Conservation (phyloP, 2,888 invertebrate genomes). For the Drosophila dives region DNA sequence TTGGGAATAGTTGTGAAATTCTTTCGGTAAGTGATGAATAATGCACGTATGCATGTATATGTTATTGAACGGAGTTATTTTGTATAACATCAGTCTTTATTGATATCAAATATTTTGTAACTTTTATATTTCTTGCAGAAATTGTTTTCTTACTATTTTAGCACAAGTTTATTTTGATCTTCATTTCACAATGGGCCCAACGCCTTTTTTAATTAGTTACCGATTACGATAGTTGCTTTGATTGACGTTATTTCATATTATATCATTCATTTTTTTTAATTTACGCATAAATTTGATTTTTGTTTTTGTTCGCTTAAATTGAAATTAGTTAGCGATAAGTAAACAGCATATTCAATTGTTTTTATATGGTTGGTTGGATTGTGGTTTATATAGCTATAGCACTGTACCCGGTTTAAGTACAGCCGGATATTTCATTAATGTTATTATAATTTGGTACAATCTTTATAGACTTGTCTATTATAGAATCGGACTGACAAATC, state of each 20-base stretch:
- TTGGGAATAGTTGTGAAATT: conserved; percentile 54
- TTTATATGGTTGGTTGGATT: conserved; percentile 26
- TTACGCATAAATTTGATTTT: conserved; percentile 37
- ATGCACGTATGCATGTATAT: conserved; percentile 35
- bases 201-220: conserved; percentile 51
- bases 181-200: conserved; percentile 61
- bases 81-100: conserved; percentile 67
- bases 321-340: conserved; percentile 49
- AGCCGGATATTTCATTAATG: conserved; percentile 51
- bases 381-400: conserved; percentile 48
- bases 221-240: conserved; percentile 43
- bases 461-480: conserved; percentile 9
- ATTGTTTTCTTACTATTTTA: conserved; percentile 17
- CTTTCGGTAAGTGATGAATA: conserved; percentile 22
- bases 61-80: conserved; percentile 62
- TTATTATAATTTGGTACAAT: conserved; percentile 7
- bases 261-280: conserved; percentile 34
- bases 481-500: conserved; percentile 36
- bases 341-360: conserved; percentile 49
- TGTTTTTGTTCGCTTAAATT: conserved; percentile 25
- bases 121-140: conserved; percentile 29
- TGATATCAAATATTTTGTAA: conserved; percentile 50
- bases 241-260: conserved; percentile 53
- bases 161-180: conserved; percentile 24
- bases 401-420: conserved; percentile 64